Conservation (phyloP, 2,113 vertebrate genomes). For the Clupea harengus region DNA sequence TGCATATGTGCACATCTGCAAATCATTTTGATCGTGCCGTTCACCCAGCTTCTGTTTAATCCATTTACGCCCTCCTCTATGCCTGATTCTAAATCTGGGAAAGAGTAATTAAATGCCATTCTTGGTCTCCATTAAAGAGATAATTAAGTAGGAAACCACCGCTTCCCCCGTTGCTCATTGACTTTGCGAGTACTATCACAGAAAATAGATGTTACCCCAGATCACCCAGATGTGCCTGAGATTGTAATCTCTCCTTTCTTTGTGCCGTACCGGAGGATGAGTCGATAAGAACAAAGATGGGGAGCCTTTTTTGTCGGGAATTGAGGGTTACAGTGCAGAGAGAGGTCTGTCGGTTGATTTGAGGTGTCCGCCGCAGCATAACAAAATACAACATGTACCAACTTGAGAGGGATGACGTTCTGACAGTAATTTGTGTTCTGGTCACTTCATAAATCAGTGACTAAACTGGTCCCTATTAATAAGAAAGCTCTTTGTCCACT, state of each 20-base stretch:
- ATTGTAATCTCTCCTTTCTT: not conserved
- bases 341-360: not conserved
- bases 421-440: not conserved
- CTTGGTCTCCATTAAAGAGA: slow-evolving; percentile 71
- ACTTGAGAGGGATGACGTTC: not conserved
- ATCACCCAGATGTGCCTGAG: not conserved
- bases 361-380: not conserved
- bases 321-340: not conserved
- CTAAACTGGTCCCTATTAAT: not conserved
- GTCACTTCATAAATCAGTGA: not conserved
- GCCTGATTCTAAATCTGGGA: slow-evolving; percentile 65
- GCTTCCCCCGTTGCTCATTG: slow-evolving; percentile 60
- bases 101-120: slow-evolving; percentile 72
- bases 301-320: not conserved
- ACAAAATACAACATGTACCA: not conserved
- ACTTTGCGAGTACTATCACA: not conserved
- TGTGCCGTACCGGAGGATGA: not conserved
- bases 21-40: slow-evolving; percentile 59
- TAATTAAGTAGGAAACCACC: slow-evolving; percentile 68
- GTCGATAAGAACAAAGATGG: not conserved
- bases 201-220: not conserved
- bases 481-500: not conserved
- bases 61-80: slow-evolving; percentile 63
- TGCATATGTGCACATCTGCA: slow-evolving; percentile 70
- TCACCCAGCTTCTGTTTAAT: slow-evolving; percentile 70